Base-by-base conservation (phyloP, 1,140 invertebrate genomes). In the Prorops nasuta region DNA sequence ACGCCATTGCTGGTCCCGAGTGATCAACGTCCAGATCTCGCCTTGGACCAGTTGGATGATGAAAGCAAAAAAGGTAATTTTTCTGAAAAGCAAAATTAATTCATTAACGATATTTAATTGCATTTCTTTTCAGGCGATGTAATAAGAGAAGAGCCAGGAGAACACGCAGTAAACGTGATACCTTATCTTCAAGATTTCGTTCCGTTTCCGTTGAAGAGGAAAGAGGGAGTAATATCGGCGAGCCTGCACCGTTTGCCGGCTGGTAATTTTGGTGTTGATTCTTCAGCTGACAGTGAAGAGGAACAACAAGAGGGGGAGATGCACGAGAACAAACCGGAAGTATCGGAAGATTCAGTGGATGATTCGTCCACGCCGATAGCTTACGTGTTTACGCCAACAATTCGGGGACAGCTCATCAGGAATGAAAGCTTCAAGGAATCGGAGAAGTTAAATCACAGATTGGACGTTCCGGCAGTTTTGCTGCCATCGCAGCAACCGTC, bases 111-210 rank as follows among this genome's bases (percentile, higher is more conserved):
- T n/a, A n/a, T n/a, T n/a, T n/a, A n/a, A n/a, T n/a, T n/a, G n/a
- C n/a, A n/a, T n/a, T n/a, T n/a, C n/a, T n/a, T n/a, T n/a, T n/a
- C n/a, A n/a, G n/a, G n/a, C n/a, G n/a, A n/a, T n/a, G n/a, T n/a
- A n/a, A n/a, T n/a, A n/a, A n/a, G n/a, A n/a, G n/a, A n/a, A 45
- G 10, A 59, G 40, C 3, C 51, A 35, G 1, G 57, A 64, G 4
- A 59, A 63, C 24, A n/a, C n/a, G n/a, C n/a, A n/a, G 58, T 72
- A 3, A 79, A 80, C 21, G 69, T 80, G 0, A 80, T 81, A 21
- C 78, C 79, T 0, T 80, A 81, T 43, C 50, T 80, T 0, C 79
- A 81, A 45, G 80, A 81, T 44, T 79, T 80, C 32, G 49, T 77
- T 40, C 80, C 79, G 3, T 80, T 76, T 46, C 58, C 68, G 0